Percentiles rank a stretch among this genome's conserved stretches.
Evolutionary conservation across 2,113 vertebrate species (phyloP).

Genomic region (Microtus montanus): DNA sequence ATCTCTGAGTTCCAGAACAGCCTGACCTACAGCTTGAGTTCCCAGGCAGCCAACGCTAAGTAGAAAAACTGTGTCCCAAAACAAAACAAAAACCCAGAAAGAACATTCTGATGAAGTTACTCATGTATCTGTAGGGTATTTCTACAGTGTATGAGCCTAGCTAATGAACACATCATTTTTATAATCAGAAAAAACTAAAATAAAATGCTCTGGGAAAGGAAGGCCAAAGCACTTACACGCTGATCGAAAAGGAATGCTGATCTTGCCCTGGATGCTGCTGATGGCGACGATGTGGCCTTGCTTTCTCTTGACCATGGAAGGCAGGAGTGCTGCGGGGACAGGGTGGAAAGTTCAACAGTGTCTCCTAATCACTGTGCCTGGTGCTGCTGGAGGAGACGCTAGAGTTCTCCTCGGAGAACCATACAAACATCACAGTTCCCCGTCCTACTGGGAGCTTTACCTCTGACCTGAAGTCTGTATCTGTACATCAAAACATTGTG

Average conservation of each 20-base stretch:
- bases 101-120: neutral
- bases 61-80: neutral
- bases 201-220: neutral
- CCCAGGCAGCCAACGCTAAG: neutral
- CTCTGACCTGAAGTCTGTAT: neutral
- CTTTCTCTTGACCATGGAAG: constrained; percentile 91
- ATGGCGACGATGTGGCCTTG: constrained; percentile 94
- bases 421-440: neutral
- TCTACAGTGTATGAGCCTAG: neutral
- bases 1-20: neutral
- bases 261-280: constrained; percentile 97
- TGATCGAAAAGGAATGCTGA: constrained; percentile 95
- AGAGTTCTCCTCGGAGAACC: neutral
- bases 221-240: constrained; percentile 91
- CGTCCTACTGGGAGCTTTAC: neutral
- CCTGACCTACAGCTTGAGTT: neutral
- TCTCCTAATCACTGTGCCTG: neutral
- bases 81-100: neutral
- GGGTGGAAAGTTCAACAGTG: constrained; percentile 56
- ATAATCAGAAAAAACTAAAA: neutral
- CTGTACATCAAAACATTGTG: neutral
- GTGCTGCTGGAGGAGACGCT: accelerated
- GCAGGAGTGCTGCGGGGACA: constrained; percentile 88
- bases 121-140: neutral
- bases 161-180: neutral